phyloP scores from a whole-genome alignment of 2,888 invertebrate genomes.

The Iselma pallidipennis region DNA sequence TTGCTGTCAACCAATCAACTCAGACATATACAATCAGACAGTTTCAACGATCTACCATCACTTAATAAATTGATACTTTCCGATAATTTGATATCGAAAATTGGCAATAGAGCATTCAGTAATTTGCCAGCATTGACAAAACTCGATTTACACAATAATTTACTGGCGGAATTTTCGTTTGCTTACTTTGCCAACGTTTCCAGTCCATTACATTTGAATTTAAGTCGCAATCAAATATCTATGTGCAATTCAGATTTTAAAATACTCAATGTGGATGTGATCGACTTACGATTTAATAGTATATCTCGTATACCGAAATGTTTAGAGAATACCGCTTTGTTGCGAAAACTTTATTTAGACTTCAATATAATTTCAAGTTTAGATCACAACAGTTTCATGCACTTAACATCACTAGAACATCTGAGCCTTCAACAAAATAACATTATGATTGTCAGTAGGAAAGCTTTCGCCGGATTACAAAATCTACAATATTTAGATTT shows the following conservation, averaged over 20 bases:
- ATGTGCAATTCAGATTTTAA: slow-evolving; percentile 56
- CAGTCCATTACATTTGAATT: slow-evolving; percentile 73
- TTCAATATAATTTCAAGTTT: slow-evolving; percentile 74
- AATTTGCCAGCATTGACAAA: slow-evolving; percentile 76
- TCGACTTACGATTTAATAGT: slow-evolving; percentile 73
- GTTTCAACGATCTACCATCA: slow-evolving; percentile 77
- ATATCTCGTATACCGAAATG: slow-evolving; percentile 69
- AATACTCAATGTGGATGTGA: slow-evolving; percentile 65
- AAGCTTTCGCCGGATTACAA: slow-evolving; percentile 76
- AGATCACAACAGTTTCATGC: slow-evolving; percentile 75
- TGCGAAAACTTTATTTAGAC: slow-evolving; percentile 72
- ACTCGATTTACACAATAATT: slow-evolving; percentile 81
- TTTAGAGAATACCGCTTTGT: slow-evolving; percentile 66
- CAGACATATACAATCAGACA: slow-evolving; percentile 67
- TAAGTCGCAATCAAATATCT: slow-evolving; percentile 71
- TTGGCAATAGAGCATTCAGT: slow-evolving; percentile 74
- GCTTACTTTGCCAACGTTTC: slow-evolving; percentile 72
- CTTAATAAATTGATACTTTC: slow-evolving; percentile 82
- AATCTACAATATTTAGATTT: slow-evolving; percentile 79
- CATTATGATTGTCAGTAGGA: slow-evolving; percentile 70
- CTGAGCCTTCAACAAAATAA: slow-evolving; percentile 76
- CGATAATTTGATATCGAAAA: slow-evolving; percentile 75
- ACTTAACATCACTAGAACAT: slow-evolving; percentile 70
- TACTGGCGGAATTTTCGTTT: slow-evolving; percentile 69
- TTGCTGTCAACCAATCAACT: slow-evolving; percentile 81